Percentiles rank a stretch among this genome's conserved stretches.
phyloP scores from a whole-genome alignment of 2,888 invertebrate genomes.

The Hydroisotoma schaefferi region DNA sequence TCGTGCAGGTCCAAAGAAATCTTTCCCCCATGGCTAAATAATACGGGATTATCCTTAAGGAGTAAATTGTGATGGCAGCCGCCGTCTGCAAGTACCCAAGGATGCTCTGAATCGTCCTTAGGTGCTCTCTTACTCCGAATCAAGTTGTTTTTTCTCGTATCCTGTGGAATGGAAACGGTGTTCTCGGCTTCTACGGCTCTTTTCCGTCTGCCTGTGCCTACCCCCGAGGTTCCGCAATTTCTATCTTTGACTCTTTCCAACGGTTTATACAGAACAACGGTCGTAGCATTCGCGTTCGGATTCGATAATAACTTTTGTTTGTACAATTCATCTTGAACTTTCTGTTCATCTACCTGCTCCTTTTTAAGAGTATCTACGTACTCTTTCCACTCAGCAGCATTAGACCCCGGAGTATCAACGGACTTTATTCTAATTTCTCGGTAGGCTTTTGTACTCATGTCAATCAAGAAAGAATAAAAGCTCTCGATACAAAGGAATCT shows the following conservation, averaged over 20 bases:
- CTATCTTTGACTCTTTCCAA: neutral
- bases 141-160: too few species aligned
- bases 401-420: neutral
- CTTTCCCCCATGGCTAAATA: conserved; percentile 23
- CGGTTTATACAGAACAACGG: neutral
- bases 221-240: neutral
- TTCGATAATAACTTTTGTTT: too few species aligned
- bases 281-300: neutral
- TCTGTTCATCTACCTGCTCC: neutral
- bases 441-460: conserved; percentile 28
- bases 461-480: conserved; percentile 21
- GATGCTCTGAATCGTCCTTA: neutral
- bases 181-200: too few species aligned
- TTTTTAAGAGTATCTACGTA: neutral
- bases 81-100: conserved; percentile 22
- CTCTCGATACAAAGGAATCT: conserved; percentile 8
- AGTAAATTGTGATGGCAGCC: conserved; percentile 28
- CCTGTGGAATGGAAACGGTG: too few species aligned
- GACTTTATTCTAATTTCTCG: conserved; percentile 1
- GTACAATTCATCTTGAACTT: neutral
- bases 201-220: neutral
- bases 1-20: conserved; percentile 27
- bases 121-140: too few species aligned
- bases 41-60: conserved; percentile 16
- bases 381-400: neutral